Conservation (phyloP, 2,797 vertebrate species). For the Ceryle rudis region DNA sequence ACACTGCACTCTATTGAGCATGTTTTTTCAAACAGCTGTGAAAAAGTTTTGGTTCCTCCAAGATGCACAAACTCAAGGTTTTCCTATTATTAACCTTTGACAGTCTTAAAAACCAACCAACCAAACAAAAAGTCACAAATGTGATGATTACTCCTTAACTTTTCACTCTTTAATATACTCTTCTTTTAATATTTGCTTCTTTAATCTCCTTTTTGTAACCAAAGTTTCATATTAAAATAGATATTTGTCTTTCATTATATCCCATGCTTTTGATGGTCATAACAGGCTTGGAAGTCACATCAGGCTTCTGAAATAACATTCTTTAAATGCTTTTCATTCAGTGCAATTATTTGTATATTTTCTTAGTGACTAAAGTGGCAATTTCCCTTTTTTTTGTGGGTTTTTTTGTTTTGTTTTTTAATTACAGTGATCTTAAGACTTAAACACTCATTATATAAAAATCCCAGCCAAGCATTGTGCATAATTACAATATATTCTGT, state of each 20-base stretch:
- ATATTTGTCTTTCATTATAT: background rate
- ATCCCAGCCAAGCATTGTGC: background rate
- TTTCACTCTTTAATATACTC: background rate
- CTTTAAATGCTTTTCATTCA: background rate
- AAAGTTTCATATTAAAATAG: background rate
- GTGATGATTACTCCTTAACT: background rate
- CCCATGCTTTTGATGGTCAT: background rate
- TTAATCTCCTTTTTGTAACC: background rate
- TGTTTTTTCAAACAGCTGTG: background rate
- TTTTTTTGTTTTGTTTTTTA: background rate
- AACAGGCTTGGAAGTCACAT: background rate
- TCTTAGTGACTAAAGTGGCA: background rate
- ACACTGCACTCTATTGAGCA: background rate
- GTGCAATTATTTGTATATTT: background rate
- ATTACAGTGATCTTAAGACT: background rate
- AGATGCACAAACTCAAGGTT: background rate
- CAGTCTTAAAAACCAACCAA: background rate
- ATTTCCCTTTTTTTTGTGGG: background rate
- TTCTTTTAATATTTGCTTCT: background rate
- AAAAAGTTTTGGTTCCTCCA: background rate
- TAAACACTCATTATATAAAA: background rate
- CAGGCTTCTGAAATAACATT: no score
- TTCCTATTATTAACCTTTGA: background rate
- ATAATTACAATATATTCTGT: background rate
- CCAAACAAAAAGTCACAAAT: background rate